Evolutionary conservation across 2,797 vertebrate genomes (phyloP).

Genomic region (Chiloscyllium punctatum): DNA sequence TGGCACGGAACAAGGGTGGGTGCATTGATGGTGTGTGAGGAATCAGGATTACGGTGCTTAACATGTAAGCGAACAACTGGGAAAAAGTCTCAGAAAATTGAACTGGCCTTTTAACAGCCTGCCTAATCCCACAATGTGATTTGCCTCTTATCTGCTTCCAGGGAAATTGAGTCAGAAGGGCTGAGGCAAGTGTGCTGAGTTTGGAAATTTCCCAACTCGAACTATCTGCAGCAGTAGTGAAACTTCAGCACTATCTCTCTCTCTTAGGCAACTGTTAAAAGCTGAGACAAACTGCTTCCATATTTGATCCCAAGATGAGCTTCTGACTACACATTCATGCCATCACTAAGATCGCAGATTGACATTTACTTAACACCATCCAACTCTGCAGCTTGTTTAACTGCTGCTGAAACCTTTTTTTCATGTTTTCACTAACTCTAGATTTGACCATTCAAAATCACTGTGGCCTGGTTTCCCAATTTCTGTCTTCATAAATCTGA

Average conservation of each 20-base stretch:
- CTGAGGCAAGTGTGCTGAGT: neutral
- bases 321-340: neutral
- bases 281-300: neutral
- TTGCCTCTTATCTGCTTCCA: too few species aligned
- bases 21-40: too few species aligned
- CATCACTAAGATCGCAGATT: neutral
- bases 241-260: neutral
- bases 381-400: neutral
- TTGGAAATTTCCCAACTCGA: neutral
- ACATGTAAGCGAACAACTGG: too few species aligned
- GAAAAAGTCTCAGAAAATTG: too few species aligned
- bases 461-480: too few species aligned
- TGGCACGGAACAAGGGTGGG: neutral
- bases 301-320: neutral
- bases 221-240: neutral
- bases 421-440: too few species aligned
- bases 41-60: neutral
- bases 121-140: too few species aligned
- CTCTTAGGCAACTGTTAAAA: neutral
- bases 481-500: too few species aligned
- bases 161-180: too few species aligned
- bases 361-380: neutral
- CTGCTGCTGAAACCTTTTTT: neutral
- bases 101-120: too few species aligned
- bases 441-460: too few species aligned